Percentiles rank a stretch among this genome's conserved stretches.
Evolutionary conservation across 2,888 invertebrate genomes (phyloP).

Genomic region (Glaucopsyche alexis): DNA sequence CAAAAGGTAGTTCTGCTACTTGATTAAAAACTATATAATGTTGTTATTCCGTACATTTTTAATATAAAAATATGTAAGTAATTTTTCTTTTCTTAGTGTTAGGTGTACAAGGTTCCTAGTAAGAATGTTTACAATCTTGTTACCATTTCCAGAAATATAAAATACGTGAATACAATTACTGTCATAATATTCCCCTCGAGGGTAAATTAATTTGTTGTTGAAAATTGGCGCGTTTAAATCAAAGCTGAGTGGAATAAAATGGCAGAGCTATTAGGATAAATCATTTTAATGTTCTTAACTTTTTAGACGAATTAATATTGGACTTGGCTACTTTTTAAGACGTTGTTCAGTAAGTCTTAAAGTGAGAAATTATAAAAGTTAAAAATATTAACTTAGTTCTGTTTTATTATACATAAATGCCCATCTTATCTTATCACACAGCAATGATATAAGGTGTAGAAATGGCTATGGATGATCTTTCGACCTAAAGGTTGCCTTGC

Average conservation of each 20-base stretch:
- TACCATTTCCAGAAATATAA: not conserved
- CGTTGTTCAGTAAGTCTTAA: not conserved
- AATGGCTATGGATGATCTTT: too few relatives aligned
- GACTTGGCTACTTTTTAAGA: not conserved
- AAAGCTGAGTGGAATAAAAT: constrained; percentile 10
- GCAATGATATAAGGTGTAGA: too few relatives aligned
- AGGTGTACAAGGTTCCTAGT: not conserved
- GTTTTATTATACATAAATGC: too few relatives aligned
- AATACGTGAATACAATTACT: not conserved
- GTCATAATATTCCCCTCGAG: not conserved
- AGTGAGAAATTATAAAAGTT: not conserved
- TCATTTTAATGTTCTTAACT: constrained; percentile 9
- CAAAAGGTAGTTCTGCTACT: too few relatives aligned
- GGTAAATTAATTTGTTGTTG: constrained; percentile 3
- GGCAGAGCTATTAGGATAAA: not conserved
- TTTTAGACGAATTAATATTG: constrained; percentile 15
- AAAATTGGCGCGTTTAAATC: not conserved
- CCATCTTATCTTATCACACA: too few relatives aligned
- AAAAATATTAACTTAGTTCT: not conserved
- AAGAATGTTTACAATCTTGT: not conserved
- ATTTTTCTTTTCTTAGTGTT: not conserved
- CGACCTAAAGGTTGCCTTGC: too few relatives aligned
- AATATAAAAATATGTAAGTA: not conserved
- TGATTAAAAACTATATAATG: too few relatives aligned
- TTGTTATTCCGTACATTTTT: too few relatives aligned